Evolutionary conservation across 1,140 invertebrate species (phyloP), one percentile per base, ranked within the genome.

Genomic region (Procambarus virginalis): DNA sequence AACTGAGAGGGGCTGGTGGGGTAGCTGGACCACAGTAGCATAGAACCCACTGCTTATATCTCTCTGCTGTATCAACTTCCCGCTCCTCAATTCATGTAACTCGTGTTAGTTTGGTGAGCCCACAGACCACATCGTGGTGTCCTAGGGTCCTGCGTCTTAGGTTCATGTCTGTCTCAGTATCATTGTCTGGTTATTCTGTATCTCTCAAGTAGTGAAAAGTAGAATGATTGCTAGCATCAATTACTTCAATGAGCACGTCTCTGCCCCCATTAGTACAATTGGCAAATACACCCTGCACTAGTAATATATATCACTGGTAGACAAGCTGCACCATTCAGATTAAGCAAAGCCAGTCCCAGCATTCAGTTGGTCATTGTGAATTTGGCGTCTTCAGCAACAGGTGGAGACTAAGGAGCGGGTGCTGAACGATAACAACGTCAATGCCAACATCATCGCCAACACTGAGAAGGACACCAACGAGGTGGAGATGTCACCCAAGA

Each of bases 341-440:
- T 89, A 89, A 89, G 88, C 88, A 89, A 89, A 89, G 88, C 81
- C 81, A 70, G 88, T 89, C 88, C 88, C 88, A 89, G 88, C 88
- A 89, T 78, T 89, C 88, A 89, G 88, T 89, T 89, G 88, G 88
- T 89, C 76, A 89, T 89, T 89, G 80, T 89, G 88, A 84, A 84
- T 84, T 89, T 89, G 88, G 82, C 88, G 88, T 89, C 81, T 89
- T 89, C 88, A 89, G 88, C 88, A 87, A 84, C 91, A 92, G 91
- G 85, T 89, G 87, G 91, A 92, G 91, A 87, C 87, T 73, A 92
- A 92, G 89, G 93, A 91, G 93, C 94, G 80, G 92, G 93, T 92
- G 93, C 94, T 94, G 68, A 94, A 95, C 70, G 96, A 97, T 93
- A 96, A 96, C 93, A 97, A 97, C 93, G 96, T 96, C 93, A 97